Evolutionary conservation across 92 coral and sea anemone genomes (phyloP).

Genomic region (Isaurus tuberculatus): DNA sequence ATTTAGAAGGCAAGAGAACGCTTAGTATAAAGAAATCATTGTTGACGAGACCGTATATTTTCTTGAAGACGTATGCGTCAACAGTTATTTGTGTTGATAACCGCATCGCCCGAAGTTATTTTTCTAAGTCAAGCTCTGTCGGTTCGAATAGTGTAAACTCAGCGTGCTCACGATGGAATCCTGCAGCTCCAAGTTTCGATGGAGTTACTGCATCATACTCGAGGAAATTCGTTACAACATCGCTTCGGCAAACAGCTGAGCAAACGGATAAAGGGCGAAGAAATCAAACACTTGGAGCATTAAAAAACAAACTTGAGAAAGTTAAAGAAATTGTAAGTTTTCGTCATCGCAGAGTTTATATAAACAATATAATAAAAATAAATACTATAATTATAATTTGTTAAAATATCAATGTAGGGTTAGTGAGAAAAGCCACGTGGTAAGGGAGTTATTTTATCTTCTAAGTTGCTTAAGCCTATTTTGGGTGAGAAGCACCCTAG

Average conservation of each 20-base stretch:
- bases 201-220: background rate
- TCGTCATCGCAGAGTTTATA: too few species aligned
- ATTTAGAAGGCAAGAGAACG: constrained; percentile 4
- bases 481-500: too few species aligned
- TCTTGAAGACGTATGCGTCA: background rate
- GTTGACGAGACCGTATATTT: background rate
- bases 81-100: background rate
- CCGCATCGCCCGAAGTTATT: background rate
- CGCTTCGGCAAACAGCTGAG: background rate
- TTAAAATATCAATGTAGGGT: too few species aligned
- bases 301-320: constrained; percentile 31
- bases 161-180: background rate
- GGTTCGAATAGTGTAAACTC: background rate
- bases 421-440: too few species aligned
- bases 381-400: too few species aligned
- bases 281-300: constrained; percentile 11
- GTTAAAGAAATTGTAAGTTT: constrained; percentile 37
- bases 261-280: background rate
- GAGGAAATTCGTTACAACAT: constrained; percentile 18
- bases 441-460: too few species aligned
- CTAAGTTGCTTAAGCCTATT: too few species aligned
- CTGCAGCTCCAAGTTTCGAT: background rate
- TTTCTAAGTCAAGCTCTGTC: background rate
- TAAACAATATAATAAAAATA: too few species aligned
- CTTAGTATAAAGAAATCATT: background rate